phyloP scores from a whole-genome alignment of 2,113 vertebrate genomes.

The Oncorhynchus kisutch region DNA sequence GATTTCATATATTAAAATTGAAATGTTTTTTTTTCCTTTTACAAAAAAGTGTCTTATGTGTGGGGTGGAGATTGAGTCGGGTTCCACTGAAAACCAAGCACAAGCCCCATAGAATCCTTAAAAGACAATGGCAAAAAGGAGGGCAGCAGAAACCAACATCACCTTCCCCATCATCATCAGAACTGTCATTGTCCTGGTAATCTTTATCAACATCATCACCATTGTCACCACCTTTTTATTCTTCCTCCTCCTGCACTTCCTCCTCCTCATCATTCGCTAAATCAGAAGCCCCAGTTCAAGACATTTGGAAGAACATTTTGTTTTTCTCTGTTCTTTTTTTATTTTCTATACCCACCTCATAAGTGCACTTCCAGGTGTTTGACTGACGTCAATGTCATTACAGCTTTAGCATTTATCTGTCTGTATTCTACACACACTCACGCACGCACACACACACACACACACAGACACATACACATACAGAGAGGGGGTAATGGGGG shows the following conservation, averaged over 20 bases:
- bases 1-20: background rate
- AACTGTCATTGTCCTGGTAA: slow-evolving; percentile 4
- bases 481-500: slow-evolving; percentile 14
- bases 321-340: too few relatives aligned
- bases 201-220: too few relatives aligned
- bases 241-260: too few relatives aligned
- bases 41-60: background rate
- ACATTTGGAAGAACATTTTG: too few relatives aligned
- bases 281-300: too few relatives aligned
- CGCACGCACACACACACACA: background rate
- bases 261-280: too few relatives aligned
- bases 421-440: slow-evolving; percentile 7
- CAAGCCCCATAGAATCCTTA: background rate
- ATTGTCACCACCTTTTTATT: too few relatives aligned
- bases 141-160: background rate
- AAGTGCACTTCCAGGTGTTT: slow-evolving; percentile 35
- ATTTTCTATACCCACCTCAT: slow-evolving; percentile 23
- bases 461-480: background rate
- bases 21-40: background rate
- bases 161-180: background rate
- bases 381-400: slow-evolving; percentile 12
- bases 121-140: background rate
- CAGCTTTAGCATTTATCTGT: slow-evolving; percentile 30
- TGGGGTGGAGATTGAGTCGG: background rate
- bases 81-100: background rate